These are phyloP conservation scores for Eumaeus atala DNA, from an alignment of 1,140 invertebrate genomes.

Conservation along the genomic window DNA sequence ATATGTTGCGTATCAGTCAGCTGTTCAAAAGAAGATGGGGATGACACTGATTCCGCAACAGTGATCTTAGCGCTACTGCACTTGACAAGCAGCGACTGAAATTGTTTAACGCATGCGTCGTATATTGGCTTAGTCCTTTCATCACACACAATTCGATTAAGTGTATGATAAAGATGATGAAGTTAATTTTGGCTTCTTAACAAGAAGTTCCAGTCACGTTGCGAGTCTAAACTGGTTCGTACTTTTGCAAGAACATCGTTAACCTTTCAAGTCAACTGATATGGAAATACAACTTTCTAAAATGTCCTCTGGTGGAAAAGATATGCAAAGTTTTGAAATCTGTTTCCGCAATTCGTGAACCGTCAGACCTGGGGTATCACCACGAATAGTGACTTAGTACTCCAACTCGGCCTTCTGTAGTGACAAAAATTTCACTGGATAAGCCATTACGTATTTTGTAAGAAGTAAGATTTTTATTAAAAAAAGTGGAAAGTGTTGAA, in stretches of 20 bases:
- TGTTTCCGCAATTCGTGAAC: constrained; percentile 28
- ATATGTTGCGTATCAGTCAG: neutral
- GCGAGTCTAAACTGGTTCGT: neutral
- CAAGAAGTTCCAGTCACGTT: neutral
- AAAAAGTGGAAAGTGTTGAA: constrained; percentile 5
- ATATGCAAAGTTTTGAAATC: constrained; percentile 18
- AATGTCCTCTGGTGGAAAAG: constrained; percentile 9
- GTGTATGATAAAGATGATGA: neutral
- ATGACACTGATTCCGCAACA: neutral
- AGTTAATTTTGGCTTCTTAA: constrained; percentile 2
- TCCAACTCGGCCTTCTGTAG: constrained; percentile 26
- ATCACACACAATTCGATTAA: constrained; percentile 2
- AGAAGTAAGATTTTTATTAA: neutral
- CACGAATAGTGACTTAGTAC: constrained; percentile 27
- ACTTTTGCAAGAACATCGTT: constrained; percentile 4
- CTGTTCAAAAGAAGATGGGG: neutral
- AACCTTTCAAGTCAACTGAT: constrained; percentile 1
- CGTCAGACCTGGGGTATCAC: constrained; percentile 22
- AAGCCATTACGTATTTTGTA: neutral
- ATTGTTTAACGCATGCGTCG: neutral
- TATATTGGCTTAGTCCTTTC: neutral
- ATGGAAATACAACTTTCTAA: neutral
- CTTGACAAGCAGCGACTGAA: constrained; percentile 1
- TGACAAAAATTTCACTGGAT: constrained; percentile 26
- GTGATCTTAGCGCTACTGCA: neutral